Evolutionary conservation across 2,888 invertebrate genomes (phyloP).

Genomic region (Hofmannophila pseudospretella): DNA sequence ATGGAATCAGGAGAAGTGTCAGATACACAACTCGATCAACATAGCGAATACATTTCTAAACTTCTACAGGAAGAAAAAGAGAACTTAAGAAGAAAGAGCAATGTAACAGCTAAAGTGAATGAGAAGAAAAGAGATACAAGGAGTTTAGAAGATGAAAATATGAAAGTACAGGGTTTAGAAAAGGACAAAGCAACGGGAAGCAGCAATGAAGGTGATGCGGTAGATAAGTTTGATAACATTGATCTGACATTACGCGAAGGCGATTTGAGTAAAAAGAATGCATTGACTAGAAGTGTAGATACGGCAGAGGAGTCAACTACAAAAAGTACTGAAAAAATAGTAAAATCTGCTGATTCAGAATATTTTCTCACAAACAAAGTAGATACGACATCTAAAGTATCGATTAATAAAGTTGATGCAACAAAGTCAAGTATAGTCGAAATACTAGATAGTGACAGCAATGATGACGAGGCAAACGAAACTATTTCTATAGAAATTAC

Average conservation of each 20-base stretch:
- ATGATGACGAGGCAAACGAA: not conserved
- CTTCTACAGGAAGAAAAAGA: slow-evolving; percentile 46
- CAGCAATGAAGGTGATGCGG: slow-evolving; percentile 13
- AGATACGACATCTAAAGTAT: not conserved
- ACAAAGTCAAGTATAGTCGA: not conserved
- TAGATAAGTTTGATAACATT: slow-evolving; percentile 9
- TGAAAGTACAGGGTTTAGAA: slow-evolving; percentile 16
- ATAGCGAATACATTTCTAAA: slow-evolving; percentile 40
- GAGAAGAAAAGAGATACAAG: slow-evolving; percentile 6
- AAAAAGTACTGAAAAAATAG: not conserved
- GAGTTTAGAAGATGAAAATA: slow-evolving; percentile 4
- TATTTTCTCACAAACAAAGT: no score
- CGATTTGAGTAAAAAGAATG: slow-evolving; percentile 11
- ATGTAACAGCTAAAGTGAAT: slow-evolving; percentile 12
- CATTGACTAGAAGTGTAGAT: slow-evolving; percentile 10
- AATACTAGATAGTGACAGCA: not conserved
- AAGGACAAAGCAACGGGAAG: slow-evolving; percentile 11
- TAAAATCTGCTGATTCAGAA: slow-evolving; percentile 2
- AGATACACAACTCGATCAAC: slow-evolving; percentile 38
- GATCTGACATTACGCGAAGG: slow-evolving; percentile 22
- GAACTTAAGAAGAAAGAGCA: slow-evolving; percentile 21
- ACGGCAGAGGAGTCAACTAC: not conserved
- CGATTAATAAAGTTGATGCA: not conserved
- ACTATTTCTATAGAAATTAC: slow-evolving; percentile 4
- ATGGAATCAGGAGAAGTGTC: slow-evolving; percentile 28